Conservation (phyloP, 2,888 invertebrate species). For the Rugalucina vietnamica region DNA sequence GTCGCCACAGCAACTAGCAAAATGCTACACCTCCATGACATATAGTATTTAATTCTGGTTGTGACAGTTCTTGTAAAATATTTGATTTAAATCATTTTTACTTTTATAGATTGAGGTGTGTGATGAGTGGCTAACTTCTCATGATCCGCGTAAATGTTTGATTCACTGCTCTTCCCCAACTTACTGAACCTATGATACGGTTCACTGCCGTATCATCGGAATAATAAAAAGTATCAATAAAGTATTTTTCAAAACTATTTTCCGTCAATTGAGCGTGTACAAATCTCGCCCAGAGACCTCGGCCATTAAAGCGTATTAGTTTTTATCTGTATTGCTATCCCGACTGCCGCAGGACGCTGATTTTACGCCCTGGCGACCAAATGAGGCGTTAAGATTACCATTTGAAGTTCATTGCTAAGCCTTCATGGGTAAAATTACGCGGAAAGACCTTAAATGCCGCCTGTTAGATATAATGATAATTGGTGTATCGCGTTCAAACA, state of each 20-base stretch:
- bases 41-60: too few relatives aligned
- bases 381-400: slow-evolving; percentile 66
- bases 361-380: slow-evolving; percentile 61
- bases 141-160: too few relatives aligned
- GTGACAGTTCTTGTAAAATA: too few relatives aligned
- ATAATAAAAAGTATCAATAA: too few relatives aligned
- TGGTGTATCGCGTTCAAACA: slow-evolving; percentile 61
- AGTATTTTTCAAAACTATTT: neutral
- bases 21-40: too few relatives aligned
- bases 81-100: too few relatives aligned
- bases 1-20: too few relatives aligned
- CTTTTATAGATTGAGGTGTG: too few relatives aligned
- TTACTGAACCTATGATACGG: too few relatives aligned
- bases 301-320: slow-evolving; percentile 1
- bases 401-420: slow-evolving; percentile 55
- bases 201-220: too few relatives aligned
- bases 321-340: slow-evolving; percentile 16
- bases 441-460: slow-evolving; percentile 54
- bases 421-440: slow-evolving; percentile 59
- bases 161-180: too few relatives aligned
- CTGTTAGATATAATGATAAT: slow-evolving; percentile 47
- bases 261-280: neutral
- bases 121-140: too few relatives aligned
- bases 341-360: slow-evolving; percentile 31
- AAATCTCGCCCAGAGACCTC: neutral